Conservation (phyloP, 2,113 vertebrate species). For the Danionella cerebrum region DNA sequence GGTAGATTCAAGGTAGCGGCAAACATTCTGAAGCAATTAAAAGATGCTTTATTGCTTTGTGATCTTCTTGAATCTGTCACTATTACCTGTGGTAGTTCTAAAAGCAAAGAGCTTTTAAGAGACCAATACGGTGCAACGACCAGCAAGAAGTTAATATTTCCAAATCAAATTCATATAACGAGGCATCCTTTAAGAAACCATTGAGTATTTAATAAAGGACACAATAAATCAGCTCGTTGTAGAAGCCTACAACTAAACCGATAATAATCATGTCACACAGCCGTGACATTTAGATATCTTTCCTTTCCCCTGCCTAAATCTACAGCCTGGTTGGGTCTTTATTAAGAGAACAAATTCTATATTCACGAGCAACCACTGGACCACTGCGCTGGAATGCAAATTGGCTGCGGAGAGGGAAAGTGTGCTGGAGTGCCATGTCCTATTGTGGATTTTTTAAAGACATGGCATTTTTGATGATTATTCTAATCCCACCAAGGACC, state of each 20-base stretch:
- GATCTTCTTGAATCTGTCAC: no score
- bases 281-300: constrained; percentile 2
- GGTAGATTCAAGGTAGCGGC: no score
- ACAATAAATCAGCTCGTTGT: background rate
- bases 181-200: background rate
- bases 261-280: background rate
- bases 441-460: constrained; percentile 69
- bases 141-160: background rate
- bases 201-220: constrained; percentile 3
- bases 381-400: constrained; percentile 58
- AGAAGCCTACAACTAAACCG: background rate
- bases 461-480: constrained; percentile 69
- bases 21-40: no score
- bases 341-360: constrained; percentile 48
- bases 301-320: constrained; percentile 38
- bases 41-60: no score
- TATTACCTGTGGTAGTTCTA: no score
- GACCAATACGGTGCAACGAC: background rate
- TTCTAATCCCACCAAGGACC: constrained; percentile 71
- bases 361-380: constrained; percentile 44
- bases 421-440: constrained; percentile 30
- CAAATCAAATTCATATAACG: background rate
- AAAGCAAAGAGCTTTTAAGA: no score
- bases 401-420: constrained; percentile 42
- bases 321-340: constrained; percentile 46